Base-by-base conservation (phyloP, 2,888 invertebrate genomes). In the Stramonita haemastoma region DNA sequence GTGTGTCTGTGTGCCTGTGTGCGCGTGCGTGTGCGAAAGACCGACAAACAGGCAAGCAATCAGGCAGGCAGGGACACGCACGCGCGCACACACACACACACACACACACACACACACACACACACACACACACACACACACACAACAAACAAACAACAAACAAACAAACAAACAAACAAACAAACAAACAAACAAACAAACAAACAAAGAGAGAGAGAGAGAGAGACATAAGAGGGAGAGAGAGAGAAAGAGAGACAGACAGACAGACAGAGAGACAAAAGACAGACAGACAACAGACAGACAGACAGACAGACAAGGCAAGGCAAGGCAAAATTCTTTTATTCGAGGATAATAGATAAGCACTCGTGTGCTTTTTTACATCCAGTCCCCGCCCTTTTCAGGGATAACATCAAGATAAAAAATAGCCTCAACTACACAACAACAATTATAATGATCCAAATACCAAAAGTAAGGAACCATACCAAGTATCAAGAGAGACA, bases 61-160 rank as follows among this genome's bases (percentile, higher is more conserved):
- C 83, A 83, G 34, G 17, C 36, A 83, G 34, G 32, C 83, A 83
- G 34, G 56, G 19, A 57, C 17, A 57, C 60, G 17, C 36, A 81
- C 56, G 19, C 11, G 0, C 26, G 79, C 29, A 32, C 29, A 87
- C 60, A 57, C 29, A 81, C 15, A 77, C 32, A 56, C 5, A 36
- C 60, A 81, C 57, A 81, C 46, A 88, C 32, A 81, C 34, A 34
- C 66, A 66, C 34, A 86, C 5, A 66, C 32, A 1, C 57, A n/a
- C 32, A 32, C 86, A 57, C 86, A 29, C 34, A 32, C 34, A 66
- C 86, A 86, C 60, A 86, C 86, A 57, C 57, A 57, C 57, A 86
- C 56, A n/a, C 56, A 0, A 34, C 8, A 19, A 11, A 46, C 56
- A 73, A 8, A 73, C 29, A n/a, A 73, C 73, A 73, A 8, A 73